These are phyloP conservation scores for Lycaena phlaeas DNA, from an alignment of 2,888 invertebrate species.

Conservation along the genomic window DNA sequence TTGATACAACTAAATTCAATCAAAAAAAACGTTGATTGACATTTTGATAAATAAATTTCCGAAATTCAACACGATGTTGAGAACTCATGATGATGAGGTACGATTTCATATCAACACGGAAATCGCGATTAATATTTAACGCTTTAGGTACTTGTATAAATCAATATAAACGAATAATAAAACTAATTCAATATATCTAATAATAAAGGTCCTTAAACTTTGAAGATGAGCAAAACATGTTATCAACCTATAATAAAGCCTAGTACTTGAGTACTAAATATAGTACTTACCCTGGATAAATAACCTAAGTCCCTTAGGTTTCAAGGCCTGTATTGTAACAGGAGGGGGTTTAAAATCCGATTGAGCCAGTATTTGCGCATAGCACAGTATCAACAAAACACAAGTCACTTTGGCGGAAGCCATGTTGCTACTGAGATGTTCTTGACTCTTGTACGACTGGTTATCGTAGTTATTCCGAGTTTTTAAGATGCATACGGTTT, in stretches of 20 bases:
- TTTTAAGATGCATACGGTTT: not conserved
- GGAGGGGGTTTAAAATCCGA: constrained; percentile 40
- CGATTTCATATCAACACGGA: no score
- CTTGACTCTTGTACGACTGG: constrained; percentile 27
- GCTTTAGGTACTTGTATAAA: no score
- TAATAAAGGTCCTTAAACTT: not conserved
- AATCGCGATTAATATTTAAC: no score
- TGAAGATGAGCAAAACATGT: not conserved
- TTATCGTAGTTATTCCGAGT: constrained; percentile 5
- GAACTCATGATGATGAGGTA: no score
- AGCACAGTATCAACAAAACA: constrained; percentile 12
- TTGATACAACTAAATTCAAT: no score
- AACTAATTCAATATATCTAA: not conserved
- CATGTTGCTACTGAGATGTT: constrained; percentile 38
- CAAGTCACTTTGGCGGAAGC: constrained; percentile 10
- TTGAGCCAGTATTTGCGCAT: constrained; percentile 18
- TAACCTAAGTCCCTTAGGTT: constrained; percentile 71
- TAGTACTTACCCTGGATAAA: constrained; percentile 70
- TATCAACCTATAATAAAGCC: not conserved
- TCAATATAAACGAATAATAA: not conserved
- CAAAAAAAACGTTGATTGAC: no score
- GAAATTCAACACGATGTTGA: no score
- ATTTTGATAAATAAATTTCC: no score
- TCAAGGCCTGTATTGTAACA: constrained; percentile 66
- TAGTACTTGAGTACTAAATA: constrained; percentile 3